Conservation (phyloP, 1,140 invertebrate genomes). For the Wasmannia auropunctata region DNA sequence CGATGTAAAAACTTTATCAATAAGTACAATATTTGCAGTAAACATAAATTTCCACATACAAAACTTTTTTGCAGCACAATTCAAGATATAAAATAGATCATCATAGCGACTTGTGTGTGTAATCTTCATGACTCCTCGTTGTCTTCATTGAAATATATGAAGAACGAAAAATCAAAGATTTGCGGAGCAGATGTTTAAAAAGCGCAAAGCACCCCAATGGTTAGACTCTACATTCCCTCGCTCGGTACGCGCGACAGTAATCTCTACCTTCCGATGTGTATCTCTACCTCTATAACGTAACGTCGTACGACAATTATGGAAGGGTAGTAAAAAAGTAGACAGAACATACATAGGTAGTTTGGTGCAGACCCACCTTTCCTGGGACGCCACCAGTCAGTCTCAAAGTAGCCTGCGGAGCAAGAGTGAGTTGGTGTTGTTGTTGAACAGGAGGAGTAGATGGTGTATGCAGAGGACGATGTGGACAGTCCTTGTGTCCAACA, state of each 20-base stretch:
- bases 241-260: constrained; percentile 42
- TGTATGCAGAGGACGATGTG: constrained; percentile 96
- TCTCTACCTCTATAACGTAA: constrained; percentile 78
- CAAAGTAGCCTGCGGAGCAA: constrained; percentile 94
- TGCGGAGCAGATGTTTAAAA: constrained; percentile 42
- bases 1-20: background rate
- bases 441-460: constrained; percentile 85
- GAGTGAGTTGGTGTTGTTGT: constrained; percentile 86
- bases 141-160: constrained; percentile 25
- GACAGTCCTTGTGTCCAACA: constrained; percentile 91
- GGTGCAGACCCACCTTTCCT: constrained; percentile 93
- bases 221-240: constrained; percentile 66
- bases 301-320: constrained; percentile 76
- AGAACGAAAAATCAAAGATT: constrained; percentile 48
- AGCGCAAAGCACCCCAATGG: constrained; percentile 54
- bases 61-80: constrained; percentile 14
- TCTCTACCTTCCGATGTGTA: constrained; percentile 57
- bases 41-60: constrained; percentile 63
- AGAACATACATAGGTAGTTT: constrained; percentile 86
- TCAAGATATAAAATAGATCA: constrained; percentile 57
- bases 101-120: constrained; percentile 17
- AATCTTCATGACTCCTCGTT: constrained; percentile 36
- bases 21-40: constrained; percentile 12
- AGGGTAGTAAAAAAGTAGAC: constrained; percentile 82
- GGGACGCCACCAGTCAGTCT: constrained; percentile 96